Evolutionary conservation across 1,140 invertebrate species (phyloP), one percentile per base, ranked within the genome.

Genomic region (Eumaeus atala): DNA sequence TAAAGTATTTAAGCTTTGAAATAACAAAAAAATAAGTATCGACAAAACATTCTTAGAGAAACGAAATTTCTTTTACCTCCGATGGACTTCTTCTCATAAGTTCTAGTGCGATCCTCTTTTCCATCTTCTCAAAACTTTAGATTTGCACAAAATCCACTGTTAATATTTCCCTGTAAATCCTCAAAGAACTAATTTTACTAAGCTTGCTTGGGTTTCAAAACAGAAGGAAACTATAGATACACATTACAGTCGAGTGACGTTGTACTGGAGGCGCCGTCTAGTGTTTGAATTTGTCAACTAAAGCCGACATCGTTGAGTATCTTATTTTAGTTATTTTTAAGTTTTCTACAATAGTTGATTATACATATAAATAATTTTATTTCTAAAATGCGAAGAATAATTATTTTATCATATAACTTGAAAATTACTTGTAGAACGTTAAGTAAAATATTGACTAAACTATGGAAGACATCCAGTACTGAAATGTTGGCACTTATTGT

Each of bases 31-130:
- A 87, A 87, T 84, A 83, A 72, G 80, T 88, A 87, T 88, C 82
- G 84, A 88, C 84, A 84, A 88, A 88, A 87, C 84, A 87, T 84
- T 87, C 77, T 77, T 74, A 73, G 77, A 72, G 60, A 78, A 53
- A 72, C 66, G 70, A 74, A 64, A 62, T 69, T 70, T 69, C 71
- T 88, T 92, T 92, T 91, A 97, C 96, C 90, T 95, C 91, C 74
- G 90, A 92, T 64, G 95, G 92, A 78, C 90, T 92, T 79, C 92
- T 93, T 81, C 95, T 95, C 70, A 95, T 90, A 87, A 94, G 93
- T 88, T 97, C 95, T 74, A 97, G 91, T 74, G 95, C 93, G 90
- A 97, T 93, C 87, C 96, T 92, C 79, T 97, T 97, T 90, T 97
- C 95, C 95, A 97, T 97, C 80, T 86, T 83, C 68, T 76, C 47